phyloP scores from a whole-genome alignment of 2,113 vertebrate genomes.

The Chaenogobius annularis region DNA sequence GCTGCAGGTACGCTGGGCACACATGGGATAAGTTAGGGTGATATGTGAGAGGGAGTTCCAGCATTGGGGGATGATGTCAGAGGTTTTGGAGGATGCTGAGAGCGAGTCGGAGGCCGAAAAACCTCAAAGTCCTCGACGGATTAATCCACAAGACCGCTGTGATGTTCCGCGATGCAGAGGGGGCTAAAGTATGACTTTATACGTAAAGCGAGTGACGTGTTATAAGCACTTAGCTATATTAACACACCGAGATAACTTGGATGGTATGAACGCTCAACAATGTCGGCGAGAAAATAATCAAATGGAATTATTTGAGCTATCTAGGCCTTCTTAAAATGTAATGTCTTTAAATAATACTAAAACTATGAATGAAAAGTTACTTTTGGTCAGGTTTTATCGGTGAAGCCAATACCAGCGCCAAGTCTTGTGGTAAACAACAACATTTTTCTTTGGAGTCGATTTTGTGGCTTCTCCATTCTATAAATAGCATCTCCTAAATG shows the following conservation, averaged over 20 bases:
- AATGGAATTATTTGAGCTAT: no score
- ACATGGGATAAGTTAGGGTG: constrained; percentile 42
- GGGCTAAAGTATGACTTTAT: background rate
- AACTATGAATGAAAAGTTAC: background rate
- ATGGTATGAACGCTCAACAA: no score
- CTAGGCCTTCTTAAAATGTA: no score
- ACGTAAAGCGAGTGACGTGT: no score
- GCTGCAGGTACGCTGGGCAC: constrained; percentile 26
- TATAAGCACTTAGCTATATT: no score
- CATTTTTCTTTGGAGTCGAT: background rate
- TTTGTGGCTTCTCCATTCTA: background rate
- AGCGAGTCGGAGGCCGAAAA: background rate
- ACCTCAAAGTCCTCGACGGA: constrained; percentile 16
- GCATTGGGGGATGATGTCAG: constrained; percentile 37
- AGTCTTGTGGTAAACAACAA: background rate
- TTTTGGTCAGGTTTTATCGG: background rate
- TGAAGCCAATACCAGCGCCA: background rate
- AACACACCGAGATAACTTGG: no score
- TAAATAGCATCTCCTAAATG: constrained; percentile 2
- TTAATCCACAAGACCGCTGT: background rate
- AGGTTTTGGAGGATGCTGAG: constrained; percentile 26
- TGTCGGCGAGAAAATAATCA: no score
- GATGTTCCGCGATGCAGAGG: background rate
- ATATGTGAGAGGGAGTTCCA: constrained; percentile 39
- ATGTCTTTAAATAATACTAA: no score